Percentiles rank a stretch among this genome's conserved stretches.
Evolutionary conservation across 2,797 vertebrate genomes (phyloP).

Genomic region (Lepus townsendii): DNA sequence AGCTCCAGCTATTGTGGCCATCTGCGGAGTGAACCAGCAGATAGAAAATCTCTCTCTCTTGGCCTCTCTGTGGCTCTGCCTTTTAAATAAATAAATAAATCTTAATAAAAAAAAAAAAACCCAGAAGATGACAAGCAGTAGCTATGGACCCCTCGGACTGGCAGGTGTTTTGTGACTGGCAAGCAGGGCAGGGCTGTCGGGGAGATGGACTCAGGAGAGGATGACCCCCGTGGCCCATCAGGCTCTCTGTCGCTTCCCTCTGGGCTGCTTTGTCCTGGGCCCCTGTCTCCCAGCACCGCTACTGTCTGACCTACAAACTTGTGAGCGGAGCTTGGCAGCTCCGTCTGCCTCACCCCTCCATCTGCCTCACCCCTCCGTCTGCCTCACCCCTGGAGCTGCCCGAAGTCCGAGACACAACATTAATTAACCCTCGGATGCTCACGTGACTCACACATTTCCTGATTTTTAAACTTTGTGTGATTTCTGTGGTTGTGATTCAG

Average conservation of each 20-base stretch:
- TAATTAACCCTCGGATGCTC: background rate
- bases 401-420: too few relatives aligned
- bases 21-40: too few relatives aligned
- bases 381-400: background rate
- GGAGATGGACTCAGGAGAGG: accelerated
- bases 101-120: background rate
- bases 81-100: too few relatives aligned
- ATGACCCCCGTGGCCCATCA: accelerated
- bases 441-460: background rate
- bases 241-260: background rate
- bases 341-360: background rate
- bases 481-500: background rate
- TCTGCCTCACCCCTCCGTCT: background rate
- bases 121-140: background rate
- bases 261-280: accelerated
- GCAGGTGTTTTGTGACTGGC: accelerated
- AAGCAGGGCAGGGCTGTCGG: background rate
- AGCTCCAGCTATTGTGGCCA: too few relatives aligned
- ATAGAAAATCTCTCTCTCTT: too few relatives aligned
- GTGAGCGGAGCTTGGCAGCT: background rate
- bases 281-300: accelerated
- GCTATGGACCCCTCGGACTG: accelerated
- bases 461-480: background rate
- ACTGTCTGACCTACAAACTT: background rate
- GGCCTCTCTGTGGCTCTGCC: too few relatives aligned